Percentiles rank a stretch among this genome's conserved stretches.
Evolutionary conservation across 2,113 vertebrate species (phyloP).

Genomic region (Cygnus atratus): DNA sequence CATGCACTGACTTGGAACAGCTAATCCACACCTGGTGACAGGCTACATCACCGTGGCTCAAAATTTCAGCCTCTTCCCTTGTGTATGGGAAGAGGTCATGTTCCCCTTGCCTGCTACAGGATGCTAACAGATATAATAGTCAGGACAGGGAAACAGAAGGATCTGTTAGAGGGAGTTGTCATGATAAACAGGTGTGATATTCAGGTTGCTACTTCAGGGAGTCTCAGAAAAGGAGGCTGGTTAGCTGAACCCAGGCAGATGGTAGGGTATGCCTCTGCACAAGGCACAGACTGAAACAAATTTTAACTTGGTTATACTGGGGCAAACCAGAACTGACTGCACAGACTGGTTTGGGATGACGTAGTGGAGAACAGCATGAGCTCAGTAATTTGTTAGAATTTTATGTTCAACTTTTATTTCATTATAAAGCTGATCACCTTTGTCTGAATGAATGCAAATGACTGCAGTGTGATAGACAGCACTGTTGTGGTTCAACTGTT

Average conservation of each 20-base stretch:
- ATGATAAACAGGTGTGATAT: slow-evolving; percentile 66
- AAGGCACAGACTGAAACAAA: slow-evolving; percentile 6
- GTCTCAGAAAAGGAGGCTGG: slow-evolving; percentile 5
- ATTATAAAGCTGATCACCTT: neutral
- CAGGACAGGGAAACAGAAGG: slow-evolving; percentile 53
- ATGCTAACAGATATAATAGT: slow-evolving; percentile 45
- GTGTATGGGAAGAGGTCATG: neutral
- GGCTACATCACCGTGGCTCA: slow-evolving; percentile 7
- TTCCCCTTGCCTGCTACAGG: slow-evolving; percentile 17
- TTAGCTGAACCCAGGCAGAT: slow-evolving; percentile 44
- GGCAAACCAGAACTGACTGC: neutral
- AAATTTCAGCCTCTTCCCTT: slow-evolving; percentile 32
- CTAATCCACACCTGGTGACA: slow-evolving; percentile 47
- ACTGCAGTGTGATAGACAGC: neutral
- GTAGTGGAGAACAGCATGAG: neutral
- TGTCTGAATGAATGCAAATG: neutral
- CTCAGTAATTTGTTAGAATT: neutral
- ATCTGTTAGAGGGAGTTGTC: slow-evolving; percentile 59
- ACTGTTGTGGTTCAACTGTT: neutral
- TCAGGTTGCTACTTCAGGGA: slow-evolving; percentile 55
- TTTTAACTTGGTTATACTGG: neutral
- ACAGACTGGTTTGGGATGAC: neutral
- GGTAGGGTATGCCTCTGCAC: slow-evolving; percentile 23
- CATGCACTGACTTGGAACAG: slow-evolving; percentile 37
- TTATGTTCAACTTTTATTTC: neutral